Base-by-base conservation (phyloP, 2,113 vertebrate genomes). In the Danionella cerebrum region DNA sequence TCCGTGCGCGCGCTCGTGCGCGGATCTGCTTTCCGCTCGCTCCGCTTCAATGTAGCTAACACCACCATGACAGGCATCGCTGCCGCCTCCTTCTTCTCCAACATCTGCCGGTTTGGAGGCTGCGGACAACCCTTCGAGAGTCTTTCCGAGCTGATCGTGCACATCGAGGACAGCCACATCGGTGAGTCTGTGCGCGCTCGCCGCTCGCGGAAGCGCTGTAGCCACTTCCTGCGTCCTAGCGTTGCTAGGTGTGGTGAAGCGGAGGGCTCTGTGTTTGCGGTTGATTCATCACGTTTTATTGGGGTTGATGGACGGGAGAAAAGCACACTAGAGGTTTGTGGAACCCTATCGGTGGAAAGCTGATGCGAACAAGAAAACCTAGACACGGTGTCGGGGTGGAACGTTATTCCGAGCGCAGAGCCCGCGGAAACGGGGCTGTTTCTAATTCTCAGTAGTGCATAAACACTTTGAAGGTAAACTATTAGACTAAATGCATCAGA, bases 51-150 rank as follows among this genome's bases (percentile, higher is more conserved):
- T 93, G 90, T 88, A 88, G 83, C 74, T 71, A 75, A 75, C 77
- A 68, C 88, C 90, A 96, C 88, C 90, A 96, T 95, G 93, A 94
- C 93, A 86, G 91, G 89, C 88, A 94, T 95, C 89, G 93, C 94
- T 83, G 93, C 94, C 81, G 93, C 92, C 86, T 96, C 93, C 85
- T 96, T 96, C 87, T 96, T 96, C 81, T 96, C 93, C 87, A 96
- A 96, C 84, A 86, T 87, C 72, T 96, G 94, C 88, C 89, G 89
- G 51, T 96, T 96, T 83, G 90, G 92, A 67, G 89, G 91, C 85
- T 96, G 94, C 86, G 92, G 94, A 73, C 93, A 93, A 14, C 91
- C 92, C 86, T 95, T 96, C 82, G 90, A 92, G 67, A 91, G 89
- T 69, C 85, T 96, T 87, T 85, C 89, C 66, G 94, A 96, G 84